phyloP scores from a whole-genome alignment of 2,888 invertebrate genomes.

The Pheosia gnoma region DNA sequence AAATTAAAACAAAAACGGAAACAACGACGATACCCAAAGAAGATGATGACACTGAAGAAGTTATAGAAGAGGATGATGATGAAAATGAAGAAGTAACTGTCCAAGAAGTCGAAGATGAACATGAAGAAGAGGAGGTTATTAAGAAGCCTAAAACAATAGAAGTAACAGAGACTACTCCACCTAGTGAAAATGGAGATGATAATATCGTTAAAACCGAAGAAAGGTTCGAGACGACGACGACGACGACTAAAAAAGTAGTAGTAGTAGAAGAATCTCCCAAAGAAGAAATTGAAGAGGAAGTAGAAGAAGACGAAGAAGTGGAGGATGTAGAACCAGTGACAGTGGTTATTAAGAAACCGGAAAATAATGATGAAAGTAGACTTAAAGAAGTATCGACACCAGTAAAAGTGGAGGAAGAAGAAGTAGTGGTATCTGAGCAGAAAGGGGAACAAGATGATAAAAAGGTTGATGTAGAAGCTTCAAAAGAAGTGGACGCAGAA shows the following conservation, averaged over 20 bases:
- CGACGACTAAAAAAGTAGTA: constrained; percentile 65
- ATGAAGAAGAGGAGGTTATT: constrained; percentile 28
- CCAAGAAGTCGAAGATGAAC: constrained; percentile 41
- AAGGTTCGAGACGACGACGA: constrained; percentile 60
- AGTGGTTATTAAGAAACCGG: constrained; percentile 41
- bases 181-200: constrained; percentile 48
- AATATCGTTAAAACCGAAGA: constrained; percentile 64
- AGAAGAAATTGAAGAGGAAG: constrained; percentile 48
- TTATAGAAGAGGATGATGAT: constrained; percentile 57
- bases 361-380: constrained; percentile 23
- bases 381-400: constrained; percentile 18
- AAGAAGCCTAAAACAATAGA: constrained; percentile 40
- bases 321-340: constrained; percentile 46
- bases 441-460: constrained; percentile 17
- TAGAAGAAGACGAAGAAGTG: constrained; percentile 45
- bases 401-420: constrained; percentile 17
- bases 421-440: constrained; percentile 8
- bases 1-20: constrained; percentile 73
- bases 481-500: constrained; percentile 12
- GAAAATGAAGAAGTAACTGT: constrained; percentile 45
- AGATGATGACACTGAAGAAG: constrained; percentile 60
- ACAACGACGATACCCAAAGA: constrained; percentile 72
- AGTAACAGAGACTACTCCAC: constrained; percentile 31
- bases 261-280: constrained; percentile 59
- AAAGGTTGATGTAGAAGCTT: constrained; percentile 14